Conservation (phyloP, 2,797 vertebrate genomes). For the Phrynocephalus guinanensis region DNA sequence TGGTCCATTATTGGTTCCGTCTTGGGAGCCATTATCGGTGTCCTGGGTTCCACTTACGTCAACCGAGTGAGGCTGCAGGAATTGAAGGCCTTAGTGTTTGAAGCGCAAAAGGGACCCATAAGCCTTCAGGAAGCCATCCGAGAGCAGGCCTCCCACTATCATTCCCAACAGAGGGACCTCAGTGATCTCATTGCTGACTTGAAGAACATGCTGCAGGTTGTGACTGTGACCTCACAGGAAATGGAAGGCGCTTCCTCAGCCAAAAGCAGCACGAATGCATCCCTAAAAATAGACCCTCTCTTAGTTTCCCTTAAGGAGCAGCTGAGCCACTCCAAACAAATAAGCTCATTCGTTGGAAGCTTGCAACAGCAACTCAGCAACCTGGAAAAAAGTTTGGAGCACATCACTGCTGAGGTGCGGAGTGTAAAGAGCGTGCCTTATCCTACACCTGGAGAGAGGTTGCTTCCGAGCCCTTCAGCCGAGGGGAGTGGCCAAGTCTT, state of each 20-base stretch:
- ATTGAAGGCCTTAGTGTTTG: slow-evolving; percentile 89
- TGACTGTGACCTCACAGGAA: slow-evolving; percentile 41
- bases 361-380: slow-evolving; percentile 82
- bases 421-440: slow-evolving; percentile 74
- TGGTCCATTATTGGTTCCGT: slow-evolving; percentile 97
- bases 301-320: slow-evolving; percentile 82
- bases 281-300: slow-evolving; percentile 72
- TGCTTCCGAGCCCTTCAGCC: slow-evolving; percentile 43
- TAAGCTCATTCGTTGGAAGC: slow-evolving; percentile 79
- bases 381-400: slow-evolving; percentile 79
- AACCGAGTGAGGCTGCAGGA: slow-evolving; percentile 95
- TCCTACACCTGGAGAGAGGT: slow-evolving; percentile 49
- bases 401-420: slow-evolving; percentile 78
- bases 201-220: slow-evolving; percentile 75
- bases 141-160: slow-evolving; percentile 88
- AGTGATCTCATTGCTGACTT: slow-evolving; percentile 82
- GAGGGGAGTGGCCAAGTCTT: slow-evolving; percentile 68
- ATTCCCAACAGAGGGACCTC: slow-evolving; percentile 88
- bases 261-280: slow-evolving; percentile 42
- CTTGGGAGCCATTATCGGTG: slow-evolving; percentile 92
- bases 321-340: slow-evolving; percentile 78
- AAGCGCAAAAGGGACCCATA: slow-evolving; percentile 93
- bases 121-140: slow-evolving; percentile 93
- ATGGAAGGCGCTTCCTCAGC: slow-evolving; percentile 49
- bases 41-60: slow-evolving; percentile 95